Conservation (phyloP, 2,797 vertebrate species). For the Otolemur crassicaudatus region DNA sequence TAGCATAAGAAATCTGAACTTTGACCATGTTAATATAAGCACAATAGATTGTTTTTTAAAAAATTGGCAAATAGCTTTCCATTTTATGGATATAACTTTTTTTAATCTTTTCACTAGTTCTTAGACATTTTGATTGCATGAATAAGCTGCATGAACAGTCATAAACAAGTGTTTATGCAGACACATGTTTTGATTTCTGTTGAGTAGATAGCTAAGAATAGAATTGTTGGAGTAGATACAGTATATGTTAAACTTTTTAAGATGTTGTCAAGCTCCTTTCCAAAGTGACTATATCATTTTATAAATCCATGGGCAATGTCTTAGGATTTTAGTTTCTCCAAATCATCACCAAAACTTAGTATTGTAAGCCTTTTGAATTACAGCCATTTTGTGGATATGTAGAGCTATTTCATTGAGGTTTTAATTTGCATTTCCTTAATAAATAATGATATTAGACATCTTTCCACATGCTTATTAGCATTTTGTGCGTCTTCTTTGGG, state of each 20-base stretch:
- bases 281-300: neutral
- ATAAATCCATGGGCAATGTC: neutral
- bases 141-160: neutral
- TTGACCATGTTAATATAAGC: neutral
- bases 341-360: neutral
- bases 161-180: neutral
- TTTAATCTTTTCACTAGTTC: neutral
- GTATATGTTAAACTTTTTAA: neutral
- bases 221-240: neutral
- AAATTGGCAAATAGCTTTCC: neutral
- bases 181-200: neutral
- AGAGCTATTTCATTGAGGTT: neutral
- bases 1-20: neutral
- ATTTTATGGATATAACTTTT: neutral
- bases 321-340: constrained; percentile 6
- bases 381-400: neutral
- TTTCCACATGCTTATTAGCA: neutral
- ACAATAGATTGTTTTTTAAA: neutral
- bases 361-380: constrained; percentile 5
- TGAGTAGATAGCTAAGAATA: neutral
- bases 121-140: neutral
- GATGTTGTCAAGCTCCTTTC: neutral
- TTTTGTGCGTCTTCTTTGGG: neutral
- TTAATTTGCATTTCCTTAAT: constrained; percentile 28
- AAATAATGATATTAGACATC: neutral